phyloP scores from a whole-genome alignment of 92 coral and sea anemone genomes.

The Muricea muricata region DNA sequence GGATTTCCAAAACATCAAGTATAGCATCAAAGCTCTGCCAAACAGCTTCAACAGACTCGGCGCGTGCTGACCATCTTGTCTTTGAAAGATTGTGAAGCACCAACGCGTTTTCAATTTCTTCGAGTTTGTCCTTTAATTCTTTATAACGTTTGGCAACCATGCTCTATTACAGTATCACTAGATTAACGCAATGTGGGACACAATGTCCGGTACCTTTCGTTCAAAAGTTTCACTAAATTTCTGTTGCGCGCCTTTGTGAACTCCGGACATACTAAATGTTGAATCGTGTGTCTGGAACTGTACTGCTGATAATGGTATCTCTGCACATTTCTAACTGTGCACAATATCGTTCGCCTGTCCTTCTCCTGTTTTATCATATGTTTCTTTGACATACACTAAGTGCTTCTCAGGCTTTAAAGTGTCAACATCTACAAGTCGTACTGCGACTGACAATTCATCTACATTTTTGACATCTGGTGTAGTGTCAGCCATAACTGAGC shows the following conservation, averaged over 20 bases:
- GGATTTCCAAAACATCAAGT: background rate
- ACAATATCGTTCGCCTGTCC: constrained; percentile 18
- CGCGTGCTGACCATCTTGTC: constrained; percentile 35
- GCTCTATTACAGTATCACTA: background rate
- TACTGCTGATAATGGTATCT: no score
- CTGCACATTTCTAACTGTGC: constrained; percentile 8
- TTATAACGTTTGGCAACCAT: constrained; percentile 21
- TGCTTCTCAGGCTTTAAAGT: background rate
- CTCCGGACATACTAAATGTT: no score
- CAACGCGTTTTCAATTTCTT: constrained; percentile 18
- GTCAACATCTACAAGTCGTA: constrained; percentile 21
- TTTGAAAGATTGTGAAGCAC: constrained; percentile 21
- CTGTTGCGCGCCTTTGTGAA: no score
- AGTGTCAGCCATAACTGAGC: constrained; percentile 33
- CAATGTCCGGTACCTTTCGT: constrained; percentile 2
- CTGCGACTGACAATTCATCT: constrained; percentile 22
- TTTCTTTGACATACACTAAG: background rate
- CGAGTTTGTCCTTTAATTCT: background rate
- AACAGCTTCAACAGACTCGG: constrained; percentile 12
- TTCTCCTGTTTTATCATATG: constrained; percentile 19
- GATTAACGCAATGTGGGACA: constrained; percentile 22
- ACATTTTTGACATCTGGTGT: constrained; percentile 23
- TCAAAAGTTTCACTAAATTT: background rate
- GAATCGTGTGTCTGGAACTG: no score
- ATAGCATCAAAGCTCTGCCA: constrained; percentile 26